Base-by-base conservation (phyloP, 2,888 invertebrate genomes). In the Acleris sparsana region DNA sequence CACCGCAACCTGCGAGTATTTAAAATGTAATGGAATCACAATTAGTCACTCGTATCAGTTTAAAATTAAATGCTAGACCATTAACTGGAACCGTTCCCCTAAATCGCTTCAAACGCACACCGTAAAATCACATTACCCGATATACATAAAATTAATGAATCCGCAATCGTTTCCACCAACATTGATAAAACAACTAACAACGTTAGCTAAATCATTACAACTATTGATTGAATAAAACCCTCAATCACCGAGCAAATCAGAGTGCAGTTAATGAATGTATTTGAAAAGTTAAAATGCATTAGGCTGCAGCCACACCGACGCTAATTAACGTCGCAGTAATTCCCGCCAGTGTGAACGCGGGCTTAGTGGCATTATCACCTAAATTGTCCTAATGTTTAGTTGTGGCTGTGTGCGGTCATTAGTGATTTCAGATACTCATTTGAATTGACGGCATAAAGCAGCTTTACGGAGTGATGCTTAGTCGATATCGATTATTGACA, bases 301-400 rank as follows among this genome's bases (percentile, higher is more conserved):
- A 86, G 88, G 86, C 83, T 77, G 80, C 74, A 76, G 72, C 69
- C 81, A 83, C 83, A 73, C 75, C 75, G 72, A 71, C 84, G 82
- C 85, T 88, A 90, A 91, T 91, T 90, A 89, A 84, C 86, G 80
- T 77, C 77, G 79, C 79, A 75, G 79, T 87, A 87, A 86, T 86
- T 75, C 83, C 81, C 77, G 75, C 74, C 76, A 78, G 85, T 85
- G 86, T 87, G 84, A 76, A 82, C 78, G 84, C 79, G 86, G 88
- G 88, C 90, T 92, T 91, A 89, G 83, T 77, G 86, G 91, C 79
- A 89, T 92, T 91, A 92, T 89, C 89, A 86, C 79, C 83, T 83
- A 87, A 89, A 88, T 87, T 88, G 88, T 87, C 83, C 87, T 89
- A 90, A 92, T 92, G 89, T 91, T 86, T 85, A 84, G 87, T 88